Evolutionary conservation across 2,113 vertebrate species (phyloP), one percentile per base, ranked within the genome.

Genomic region (Gambusia holbrooki): DNA sequence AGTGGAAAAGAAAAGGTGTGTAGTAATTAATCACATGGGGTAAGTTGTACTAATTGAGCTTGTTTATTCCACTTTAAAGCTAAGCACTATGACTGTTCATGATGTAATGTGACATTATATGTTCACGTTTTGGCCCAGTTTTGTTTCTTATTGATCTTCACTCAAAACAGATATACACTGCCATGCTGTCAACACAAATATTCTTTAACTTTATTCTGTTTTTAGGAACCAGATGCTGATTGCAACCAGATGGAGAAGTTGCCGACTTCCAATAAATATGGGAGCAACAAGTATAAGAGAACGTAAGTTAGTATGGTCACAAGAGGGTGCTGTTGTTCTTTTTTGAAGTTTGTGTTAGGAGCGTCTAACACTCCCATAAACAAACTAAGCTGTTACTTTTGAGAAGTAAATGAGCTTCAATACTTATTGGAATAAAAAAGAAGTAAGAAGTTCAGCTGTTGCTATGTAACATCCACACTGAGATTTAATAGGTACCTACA

Each of bases 1-100:
- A 63, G 69, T 77, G 66, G 54, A 72, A 86, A 86, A 75, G 83
- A 93, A 63, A 91, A 92, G 93, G 93, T 95, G 87, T 91, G 89
- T 86, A 80, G 40, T 74, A 10, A 77, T 74, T 69, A 37, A 62
- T 28, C 42, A 78, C 14, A 74, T 27, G 13, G 48, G 35, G 25
- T 54, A 30, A 30, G 40, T 35, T 68, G 8, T 27, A 48, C 22
- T 27, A 61, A 62, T 42, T 40, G 3, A 62, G 62, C 68, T 80
- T 45, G 58, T 76, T 67, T 62, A 32, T 64, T 62, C 1, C 71
- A 13, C 42, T 15, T 15, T 62, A 32, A 73, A 3, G 5, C 8
- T 0, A 0, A 30, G 25, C 14, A 71, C 37, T n/a, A 48, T 48
- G 14, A 8, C 25, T 65, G 29, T 77, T 45, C 9, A 25, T 45